A percentile compares a stretch with the other conserved stretches of the same genome.
Evolutionary conservation across 2,797 vertebrate species (phyloP).

Genomic region (Natrix natrix): DNA sequence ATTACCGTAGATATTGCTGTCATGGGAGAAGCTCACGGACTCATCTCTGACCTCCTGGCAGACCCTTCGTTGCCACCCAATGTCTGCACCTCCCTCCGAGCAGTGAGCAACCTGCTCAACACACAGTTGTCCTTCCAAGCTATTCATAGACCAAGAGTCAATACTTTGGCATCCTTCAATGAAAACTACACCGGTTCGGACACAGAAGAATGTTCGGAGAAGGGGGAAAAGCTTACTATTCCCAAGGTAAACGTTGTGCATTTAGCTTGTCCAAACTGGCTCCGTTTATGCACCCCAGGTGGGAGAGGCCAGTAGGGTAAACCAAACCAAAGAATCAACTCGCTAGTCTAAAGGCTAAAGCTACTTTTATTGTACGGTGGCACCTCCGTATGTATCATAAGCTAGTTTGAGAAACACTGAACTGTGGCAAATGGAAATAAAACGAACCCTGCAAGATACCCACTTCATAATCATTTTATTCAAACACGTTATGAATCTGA

Average conservation of each 20-base stretch:
- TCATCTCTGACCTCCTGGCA: constrained; percentile 94
- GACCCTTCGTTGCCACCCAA: constrained; percentile 91
- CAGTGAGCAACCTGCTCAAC: constrained; percentile 94
- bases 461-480: no score
- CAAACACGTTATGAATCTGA: no score
- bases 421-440: not conserved
- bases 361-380: not conserved
- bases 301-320: not conserved
- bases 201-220: constrained; percentile 86
- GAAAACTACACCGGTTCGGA: constrained; percentile 88
- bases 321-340: not conserved
- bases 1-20: constrained; percentile 91
- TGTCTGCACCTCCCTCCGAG: constrained; percentile 90
- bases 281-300: not conserved
- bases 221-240: constrained; percentile 84
- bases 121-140: constrained; percentile 92
- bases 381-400: not conserved
- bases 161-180: constrained; percentile 73
- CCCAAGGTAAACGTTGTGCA: constrained; percentile 80
- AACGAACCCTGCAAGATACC: no score
- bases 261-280: not conserved
- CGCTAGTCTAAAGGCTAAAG: not conserved
- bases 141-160: constrained; percentile 82
- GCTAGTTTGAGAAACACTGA: not conserved
- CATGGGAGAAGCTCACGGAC: constrained; percentile 96